Evolutionary conservation across 2,797 vertebrate genomes (phyloP).

Genomic region (Enteromius trimaculatus): DNA sequence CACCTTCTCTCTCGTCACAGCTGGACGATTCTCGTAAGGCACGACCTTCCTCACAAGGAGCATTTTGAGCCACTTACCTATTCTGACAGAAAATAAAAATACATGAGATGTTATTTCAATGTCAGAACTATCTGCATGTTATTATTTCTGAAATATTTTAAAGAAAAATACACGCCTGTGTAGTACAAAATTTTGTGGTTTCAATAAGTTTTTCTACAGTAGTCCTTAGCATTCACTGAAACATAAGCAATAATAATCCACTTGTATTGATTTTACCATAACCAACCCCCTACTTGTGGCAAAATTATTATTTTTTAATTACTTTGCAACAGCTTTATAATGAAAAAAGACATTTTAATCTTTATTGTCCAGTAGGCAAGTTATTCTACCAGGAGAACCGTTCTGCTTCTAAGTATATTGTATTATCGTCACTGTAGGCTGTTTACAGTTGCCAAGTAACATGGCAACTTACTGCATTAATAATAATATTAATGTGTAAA

Average conservation of each 20-base stretch:
- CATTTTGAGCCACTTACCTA: constrained; percentile 72
- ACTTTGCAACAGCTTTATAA: background rate
- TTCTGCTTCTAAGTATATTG: background rate
- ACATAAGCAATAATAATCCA: background rate
- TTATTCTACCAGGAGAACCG: background rate
- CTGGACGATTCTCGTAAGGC: constrained; percentile 62
- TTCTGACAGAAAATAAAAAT: constrained; percentile 64
- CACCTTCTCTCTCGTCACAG: constrained; percentile 61
- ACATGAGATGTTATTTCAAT: constrained; percentile 48
- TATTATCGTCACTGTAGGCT: background rate
- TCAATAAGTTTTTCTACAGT: background rate
- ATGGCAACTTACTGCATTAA: background rate
- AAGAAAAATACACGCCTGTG: background rate
- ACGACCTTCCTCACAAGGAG: constrained; percentile 60
- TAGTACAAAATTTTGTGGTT: background rate
- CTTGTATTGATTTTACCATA: background rate
- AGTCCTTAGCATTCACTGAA: background rate
- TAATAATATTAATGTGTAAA: background rate
- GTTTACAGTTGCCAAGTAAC: constrained; percentile 15
- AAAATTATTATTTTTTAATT: background rate
- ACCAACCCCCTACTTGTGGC: background rate
- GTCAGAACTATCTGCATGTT: background rate
- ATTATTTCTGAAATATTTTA: background rate
- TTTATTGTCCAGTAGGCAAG: background rate
- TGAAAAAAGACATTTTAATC: background rate